Base-by-base conservation (phyloP, 2,797 vertebrate genomes). In the Sebastes baramenuke region DNA sequence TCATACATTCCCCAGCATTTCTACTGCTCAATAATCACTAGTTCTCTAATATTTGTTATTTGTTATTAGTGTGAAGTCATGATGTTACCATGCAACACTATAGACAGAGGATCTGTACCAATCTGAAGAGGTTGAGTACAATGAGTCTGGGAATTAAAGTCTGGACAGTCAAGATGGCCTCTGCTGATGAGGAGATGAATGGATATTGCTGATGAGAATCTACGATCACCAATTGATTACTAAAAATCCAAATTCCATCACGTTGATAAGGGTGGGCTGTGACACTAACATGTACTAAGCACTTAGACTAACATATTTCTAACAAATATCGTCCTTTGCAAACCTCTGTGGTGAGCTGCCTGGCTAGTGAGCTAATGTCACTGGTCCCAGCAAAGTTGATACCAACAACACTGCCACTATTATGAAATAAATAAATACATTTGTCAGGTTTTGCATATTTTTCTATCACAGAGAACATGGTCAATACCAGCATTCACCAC, bases 371-470 rank as follows among this genome's bases (percentile, higher is more conserved):
- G 22, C 32, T 18, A 24, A 49, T 29, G 49, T 36, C 49, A 54
- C 2, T 18, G 55, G 22, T 62, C 54, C 25, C 54, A 14, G 55
- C 14, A 13, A 67, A 82, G 82, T 68, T 84, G 55, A 70, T 4
- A 75, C 68, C 59, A 79, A 70, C 46, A 85, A 75, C 70, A 69
- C 14, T 36, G 46, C 7, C 56, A 64, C n/a, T 84, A n/a, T 73
- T 83, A 38, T 14, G 36, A 38, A 38, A 38, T 38, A 74, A 18
- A 71, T 10, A n/a, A 38, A 73, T 20, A 62, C 2, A 27, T 20
- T 38, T 18, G 18, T 49, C 20, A 54, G 42, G 9, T 30, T 66
- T 6, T 56, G 8, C 58, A 8, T 20, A 54, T n/a, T 42, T 27
- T 1, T 56, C 42, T 4, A 12, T 36, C 36, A 38, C 13, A 38